Evolutionary conservation across 1,140 invertebrate species (phyloP), one percentile per base, ranked within the genome.

Genomic region (Drosophila lini): DNA sequence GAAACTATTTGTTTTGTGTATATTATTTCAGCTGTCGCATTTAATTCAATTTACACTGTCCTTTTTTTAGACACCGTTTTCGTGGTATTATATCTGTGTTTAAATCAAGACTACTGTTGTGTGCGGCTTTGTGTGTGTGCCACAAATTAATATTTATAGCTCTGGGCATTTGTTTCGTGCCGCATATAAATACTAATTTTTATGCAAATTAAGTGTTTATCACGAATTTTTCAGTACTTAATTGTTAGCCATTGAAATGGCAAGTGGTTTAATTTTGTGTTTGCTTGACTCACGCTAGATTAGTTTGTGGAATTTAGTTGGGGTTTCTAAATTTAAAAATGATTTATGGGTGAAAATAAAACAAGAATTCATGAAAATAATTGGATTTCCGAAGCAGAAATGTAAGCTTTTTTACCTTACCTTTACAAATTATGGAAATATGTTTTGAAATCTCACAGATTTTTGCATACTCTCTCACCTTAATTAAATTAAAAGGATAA

Each of bases 121-220:
- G 22, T 16, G 62, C 42, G 42, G 42, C 62, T 36, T 47, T 41
- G 36, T 71, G 31, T 59, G 44, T 65, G 65, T 36, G 52, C 64
- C 64, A 70, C 64, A 57, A 70, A 58, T 71, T 58, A 58, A 71
- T 71, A 69, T 71, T 71, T 71, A 71, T 69, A 40, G 50, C 64
- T 28, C 7, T 56, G 52, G 64, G 63, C 64, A 28, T 71, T 70
- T 57, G 34, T 70, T 71, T 48, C 65, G 68, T 71, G 68, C 22
- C 19, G 13, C 61, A 47, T 70, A 41, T 47, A 71, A 58, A 58
- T 70, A 71, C 36, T 71, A 50, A 71, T 71, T 71, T 59, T 71
- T 36, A 71, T 71, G 65, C 52, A 59, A 71, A 71, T 71, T 71
- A 50, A 42, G 53, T 71, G 36, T 69, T 71, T 71, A 67, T 31